Conservation (phyloP, 2,888 invertebrate species). For the Drosophila mettleri region DNA sequence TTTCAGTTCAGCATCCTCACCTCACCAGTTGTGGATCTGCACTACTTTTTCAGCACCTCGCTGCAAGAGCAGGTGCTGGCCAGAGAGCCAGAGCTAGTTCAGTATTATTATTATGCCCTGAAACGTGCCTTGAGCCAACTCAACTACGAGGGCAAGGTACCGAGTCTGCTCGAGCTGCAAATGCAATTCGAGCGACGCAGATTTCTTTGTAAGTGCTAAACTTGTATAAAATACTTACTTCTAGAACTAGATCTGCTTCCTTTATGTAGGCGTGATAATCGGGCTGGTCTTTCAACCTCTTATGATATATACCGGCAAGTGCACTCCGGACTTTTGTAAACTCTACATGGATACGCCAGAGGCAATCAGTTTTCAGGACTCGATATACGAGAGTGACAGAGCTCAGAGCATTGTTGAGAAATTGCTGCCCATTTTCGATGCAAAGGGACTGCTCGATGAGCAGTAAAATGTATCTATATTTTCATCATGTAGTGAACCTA, state of each 20-base stretch:
- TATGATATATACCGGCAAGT: constrained; percentile 74
- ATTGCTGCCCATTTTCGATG: constrained; percentile 80
- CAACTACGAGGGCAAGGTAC: constrained; percentile 45
- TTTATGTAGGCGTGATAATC: constrained; percentile 71
- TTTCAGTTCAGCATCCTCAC: constrained; percentile 77
- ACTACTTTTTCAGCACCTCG: constrained; percentile 79
- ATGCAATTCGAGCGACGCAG: constrained; percentile 55
- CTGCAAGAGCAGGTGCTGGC: constrained; percentile 60
- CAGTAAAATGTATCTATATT: too few relatives aligned
- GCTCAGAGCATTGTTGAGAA: constrained; percentile 73
- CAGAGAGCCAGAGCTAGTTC: constrained; percentile 70
- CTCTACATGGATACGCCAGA: constrained; percentile 78
- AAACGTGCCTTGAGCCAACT: constrained; percentile 48
- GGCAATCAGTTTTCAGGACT: constrained; percentile 75
- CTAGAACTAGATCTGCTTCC: background rate
- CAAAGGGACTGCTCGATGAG: constrained; percentile 78
- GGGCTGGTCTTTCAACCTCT: constrained; percentile 77
- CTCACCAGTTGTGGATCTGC: constrained; percentile 75
- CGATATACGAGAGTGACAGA: constrained; percentile 71
- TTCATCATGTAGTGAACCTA: background rate
- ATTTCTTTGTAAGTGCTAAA: constrained; percentile 43
- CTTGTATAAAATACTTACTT: fast-evolving
- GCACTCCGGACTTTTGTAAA: constrained; percentile 76
- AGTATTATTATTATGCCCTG: constrained; percentile 70
- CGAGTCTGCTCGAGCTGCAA: constrained; percentile 64